Evolutionary conservation across 2,888 invertebrate genomes (phyloP).

Genomic region (Syrphus vitripennis): DNA sequence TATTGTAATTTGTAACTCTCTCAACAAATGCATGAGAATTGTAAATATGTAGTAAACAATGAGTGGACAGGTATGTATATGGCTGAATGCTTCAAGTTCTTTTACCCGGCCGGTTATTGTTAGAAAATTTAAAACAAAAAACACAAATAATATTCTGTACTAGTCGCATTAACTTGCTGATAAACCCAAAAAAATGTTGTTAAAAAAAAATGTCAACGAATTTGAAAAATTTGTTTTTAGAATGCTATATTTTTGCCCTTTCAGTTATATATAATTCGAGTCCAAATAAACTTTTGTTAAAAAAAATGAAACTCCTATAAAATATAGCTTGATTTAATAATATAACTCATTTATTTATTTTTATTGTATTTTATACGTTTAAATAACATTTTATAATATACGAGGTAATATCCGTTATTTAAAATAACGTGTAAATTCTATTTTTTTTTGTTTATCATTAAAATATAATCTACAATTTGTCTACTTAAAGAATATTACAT

Average conservation of each 20-base stretch:
- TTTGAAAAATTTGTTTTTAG: too few relatives aligned
- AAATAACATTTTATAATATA: constrained; percentile 66
- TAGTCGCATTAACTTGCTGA: neutral
- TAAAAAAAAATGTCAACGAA: too few relatives aligned
- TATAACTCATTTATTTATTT: constrained; percentile 42
- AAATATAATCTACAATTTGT: constrained; percentile 50
- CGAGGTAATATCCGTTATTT: constrained; percentile 70
- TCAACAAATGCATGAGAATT: neutral
- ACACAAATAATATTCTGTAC: neutral
- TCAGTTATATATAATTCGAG: too few relatives aligned
- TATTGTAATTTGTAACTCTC: neutral
- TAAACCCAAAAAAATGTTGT: too few relatives aligned
- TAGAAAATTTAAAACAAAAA: neutral
- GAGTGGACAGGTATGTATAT: neutral
- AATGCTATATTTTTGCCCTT: too few relatives aligned
- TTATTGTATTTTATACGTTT: constrained; percentile 29
- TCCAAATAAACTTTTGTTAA: neutral
- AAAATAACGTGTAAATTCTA: constrained; percentile 43
- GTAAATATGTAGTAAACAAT: constrained; percentile 9
- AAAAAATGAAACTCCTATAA: neutral
- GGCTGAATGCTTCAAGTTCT: neutral
- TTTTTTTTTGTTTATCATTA: constrained; percentile 31
- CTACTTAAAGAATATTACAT: constrained; percentile 66
- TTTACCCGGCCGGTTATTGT: neutral
- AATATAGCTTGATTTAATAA: constrained; percentile 32